Conservation (phyloP, 1,140 invertebrate genomes). For the Streblospio benedicti region DNA sequence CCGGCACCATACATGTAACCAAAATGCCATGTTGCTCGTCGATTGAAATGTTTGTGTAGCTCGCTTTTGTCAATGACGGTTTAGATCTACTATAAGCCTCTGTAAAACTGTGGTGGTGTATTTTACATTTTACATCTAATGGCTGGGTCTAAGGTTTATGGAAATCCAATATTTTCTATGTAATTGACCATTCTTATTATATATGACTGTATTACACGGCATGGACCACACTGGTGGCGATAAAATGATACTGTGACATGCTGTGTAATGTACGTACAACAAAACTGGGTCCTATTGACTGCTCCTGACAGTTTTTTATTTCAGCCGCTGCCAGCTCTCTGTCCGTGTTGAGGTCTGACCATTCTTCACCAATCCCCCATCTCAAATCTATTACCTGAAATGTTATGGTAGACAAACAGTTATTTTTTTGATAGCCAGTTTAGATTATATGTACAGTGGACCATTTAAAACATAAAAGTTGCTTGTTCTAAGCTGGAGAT, state of each 20-base stretch:
- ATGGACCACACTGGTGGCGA: background rate
- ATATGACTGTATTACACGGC: background rate
- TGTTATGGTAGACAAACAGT: background rate
- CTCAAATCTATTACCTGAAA: constrained; percentile 17
- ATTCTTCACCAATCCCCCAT: constrained; percentile 16
- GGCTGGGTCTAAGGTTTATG: background rate
- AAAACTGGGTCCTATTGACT: constrained; percentile 11
- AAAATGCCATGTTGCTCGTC: too few relatives aligned
- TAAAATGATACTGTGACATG: background rate
- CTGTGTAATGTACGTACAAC: constrained; percentile 4
- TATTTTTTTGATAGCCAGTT: background rate
- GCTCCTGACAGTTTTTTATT: constrained; percentile 1
- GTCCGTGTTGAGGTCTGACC: background rate
- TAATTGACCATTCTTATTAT: too few relatives aligned
- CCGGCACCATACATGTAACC: too few relatives aligned
- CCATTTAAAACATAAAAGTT: background rate
- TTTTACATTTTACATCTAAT: background rate
- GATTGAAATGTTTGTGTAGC: too few relatives aligned
- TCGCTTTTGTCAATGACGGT: too few relatives aligned
- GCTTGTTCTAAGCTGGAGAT: too few relatives aligned
- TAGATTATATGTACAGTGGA: background rate
- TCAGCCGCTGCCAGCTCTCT: background rate
- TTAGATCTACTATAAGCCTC: background rate
- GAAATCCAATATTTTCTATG: background rate
- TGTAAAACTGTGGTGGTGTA: background rate